Conservation (phyloP, 2,888 invertebrate genomes). For the Epistrophella euchroma region DNA sequence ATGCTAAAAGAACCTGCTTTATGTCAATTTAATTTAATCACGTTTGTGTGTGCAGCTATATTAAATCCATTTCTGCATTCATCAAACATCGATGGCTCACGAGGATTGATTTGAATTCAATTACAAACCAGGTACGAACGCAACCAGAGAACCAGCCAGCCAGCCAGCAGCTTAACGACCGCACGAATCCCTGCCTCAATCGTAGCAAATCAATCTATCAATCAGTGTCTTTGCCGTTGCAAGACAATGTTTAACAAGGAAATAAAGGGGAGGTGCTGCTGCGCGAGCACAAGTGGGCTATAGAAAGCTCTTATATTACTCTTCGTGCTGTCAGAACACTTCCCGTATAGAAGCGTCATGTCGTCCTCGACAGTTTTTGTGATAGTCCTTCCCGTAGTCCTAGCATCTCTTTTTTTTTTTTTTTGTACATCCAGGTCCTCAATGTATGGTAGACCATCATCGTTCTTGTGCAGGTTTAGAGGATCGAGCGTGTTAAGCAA, state of each 20-base stretch:
- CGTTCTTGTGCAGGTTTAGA: conserved; percentile 46
- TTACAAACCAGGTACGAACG: conserved; percentile 46
- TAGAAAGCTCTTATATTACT: conserved; percentile 23
- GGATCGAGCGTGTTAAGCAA: conserved; percentile 47
- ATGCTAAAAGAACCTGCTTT: conserved; percentile 10
- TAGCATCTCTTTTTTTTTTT: conserved; percentile 3
- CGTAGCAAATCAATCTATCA: conserved; percentile 65
- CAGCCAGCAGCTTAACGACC: conserved; percentile 20
- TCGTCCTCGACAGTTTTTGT: conserved; percentile 51
- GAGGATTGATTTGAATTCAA: conserved; percentile 63
- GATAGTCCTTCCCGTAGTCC: conserved; percentile 25
- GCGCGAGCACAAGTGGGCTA: conserved; percentile 6
- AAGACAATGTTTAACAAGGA: conserved; percentile 50
- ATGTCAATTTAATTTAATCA: conserved; percentile 7
- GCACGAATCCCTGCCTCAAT: conserved; percentile 33
- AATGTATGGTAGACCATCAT: conserved; percentile 28
- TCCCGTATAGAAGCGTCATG: conserved; percentile 39
- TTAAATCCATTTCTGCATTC: conserved; percentile 18
- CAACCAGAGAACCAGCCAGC: background rate
- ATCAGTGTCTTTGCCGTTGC: conserved; percentile 61
- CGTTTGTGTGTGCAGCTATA: background rate
- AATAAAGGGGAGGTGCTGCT: conserved; percentile 25
- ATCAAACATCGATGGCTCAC: conserved; percentile 15
- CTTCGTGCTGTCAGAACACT: conserved; percentile 32
- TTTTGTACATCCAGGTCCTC: background rate